Evolutionary conservation across 2,888 invertebrate species (phyloP), one percentile per base, ranked within the genome.

Genomic region (Bellardia bayeri): DNA sequence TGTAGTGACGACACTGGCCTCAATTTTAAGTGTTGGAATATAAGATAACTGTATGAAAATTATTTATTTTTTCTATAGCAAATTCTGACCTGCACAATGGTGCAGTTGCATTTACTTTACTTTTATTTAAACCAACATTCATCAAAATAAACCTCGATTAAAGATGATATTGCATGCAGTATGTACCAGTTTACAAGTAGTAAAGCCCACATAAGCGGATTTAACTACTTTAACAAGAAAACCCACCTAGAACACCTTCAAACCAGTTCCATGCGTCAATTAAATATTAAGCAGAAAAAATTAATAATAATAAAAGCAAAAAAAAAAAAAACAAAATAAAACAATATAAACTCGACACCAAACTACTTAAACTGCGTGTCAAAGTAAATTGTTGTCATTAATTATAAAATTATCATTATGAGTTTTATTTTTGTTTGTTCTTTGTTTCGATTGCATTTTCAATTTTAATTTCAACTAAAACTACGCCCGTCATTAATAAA

Each of bases 401-500:
- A 75, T 66, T 82, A 68, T 30, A 56, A 81, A 81, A 33, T 64
- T 42, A 72, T 64, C 80, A 72, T 66, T 82, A 74, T 58, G 33
- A 74, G 37, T 42, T 66, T n/a, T 7, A 11, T 37, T 6, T 7
- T 63, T 42, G 54, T 63, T 56, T 23, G 16, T 66, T 23, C 49
- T 2, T 68, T 63, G 40, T 71, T 51, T 6, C 7, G 33, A n/a
- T 3, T 54, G 30, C 16, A 30, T 13, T 54, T 81, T 58, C 61
- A 64, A 66, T 74, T 74, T 51, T 74, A 64, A 56, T 72, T 72
- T 64, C 16, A 66, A 23, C 64, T 54, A 56, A 81, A 66, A 82
- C 49, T 64, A 71, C 64, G 64, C 74, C 81, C 64, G 66, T 66
- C 81, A 82, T 82, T 80, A 80, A 74, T 66, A 82, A 82, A 54